A percentile compares a stretch with the other conserved stretches of the same genome.
Conservation (phyloP, 2,113 vertebrate genomes). For the Barnardius zonarius region DNA sequence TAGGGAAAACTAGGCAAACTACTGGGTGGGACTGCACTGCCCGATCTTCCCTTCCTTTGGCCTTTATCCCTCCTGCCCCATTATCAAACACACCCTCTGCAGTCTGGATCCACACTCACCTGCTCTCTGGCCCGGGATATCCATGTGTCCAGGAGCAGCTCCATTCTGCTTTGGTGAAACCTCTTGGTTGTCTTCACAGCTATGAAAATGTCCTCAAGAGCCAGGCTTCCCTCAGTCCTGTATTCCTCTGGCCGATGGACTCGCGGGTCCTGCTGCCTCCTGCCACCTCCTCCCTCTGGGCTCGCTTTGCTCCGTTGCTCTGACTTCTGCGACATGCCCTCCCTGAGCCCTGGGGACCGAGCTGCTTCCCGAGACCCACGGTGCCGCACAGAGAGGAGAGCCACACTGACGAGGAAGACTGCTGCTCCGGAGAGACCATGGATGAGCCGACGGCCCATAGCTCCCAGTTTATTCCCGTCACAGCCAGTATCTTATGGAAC, state of each 20-base stretch:
- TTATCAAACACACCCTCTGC: not conserved
- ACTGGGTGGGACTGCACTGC: not conserved
- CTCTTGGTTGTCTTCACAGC: conserved; percentile 87
- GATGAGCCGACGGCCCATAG: conserved; percentile 45
- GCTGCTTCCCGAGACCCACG: not conserved
- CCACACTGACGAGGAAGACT: conserved; percentile 21
- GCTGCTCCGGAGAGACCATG: conserved; percentile 44
- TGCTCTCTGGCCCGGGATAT: conserved; percentile 84
- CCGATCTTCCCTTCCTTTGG: too few relatives aligned
- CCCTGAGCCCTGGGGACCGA: not conserved
- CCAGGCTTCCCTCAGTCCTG: not conserved
- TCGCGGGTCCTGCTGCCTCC: not conserved
- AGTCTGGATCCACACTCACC: conserved; percentile 55
- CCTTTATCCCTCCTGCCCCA: not conserved
- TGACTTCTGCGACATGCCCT: not conserved
- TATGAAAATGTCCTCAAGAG: conserved; percentile 81
- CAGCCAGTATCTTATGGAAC: not conserved
- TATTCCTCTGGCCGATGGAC: rapidly evolving
- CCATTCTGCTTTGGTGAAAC: conserved; percentile 85
- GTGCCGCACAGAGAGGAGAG: conserved; percentile 39
- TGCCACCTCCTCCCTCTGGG: not conserved
- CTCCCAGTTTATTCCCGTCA: rapidly evolving
- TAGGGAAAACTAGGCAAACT: not conserved
- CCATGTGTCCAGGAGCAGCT: conserved; percentile 89
- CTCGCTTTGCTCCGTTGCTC: not conserved